phyloP scores from a whole-genome alignment of 2,888 invertebrate genomes.

The Agriopis aurantiaria region DNA sequence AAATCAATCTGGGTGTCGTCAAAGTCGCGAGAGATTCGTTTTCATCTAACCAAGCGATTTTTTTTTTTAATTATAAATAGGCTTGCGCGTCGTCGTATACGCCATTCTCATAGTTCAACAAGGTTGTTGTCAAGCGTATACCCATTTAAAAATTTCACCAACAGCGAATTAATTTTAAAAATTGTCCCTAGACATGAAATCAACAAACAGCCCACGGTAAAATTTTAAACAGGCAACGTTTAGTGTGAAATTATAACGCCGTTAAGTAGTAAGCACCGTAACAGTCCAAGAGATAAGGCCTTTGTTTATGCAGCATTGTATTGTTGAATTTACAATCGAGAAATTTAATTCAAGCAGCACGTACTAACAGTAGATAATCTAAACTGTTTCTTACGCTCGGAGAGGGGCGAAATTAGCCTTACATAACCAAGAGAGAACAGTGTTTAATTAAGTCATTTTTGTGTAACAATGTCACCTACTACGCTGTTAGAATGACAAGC shows the following conservation, averaged over 20 bases:
- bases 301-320: constrained; percentile 74
- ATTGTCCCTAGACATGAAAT: neutral
- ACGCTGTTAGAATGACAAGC: no score
- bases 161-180: neutral
- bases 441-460: neutral
- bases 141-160: no score
- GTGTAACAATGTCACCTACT: no score
- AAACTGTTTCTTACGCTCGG: constrained; percentile 7
- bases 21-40: no score
- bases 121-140: no score
- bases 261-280: constrained; percentile 50
- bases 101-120: no score
- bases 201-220: constrained; percentile 21
- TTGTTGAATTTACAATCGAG: constrained; percentile 70
- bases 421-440: neutral
- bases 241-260: constrained; percentile 42
- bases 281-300: constrained; percentile 69
- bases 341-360: constrained; percentile 69
- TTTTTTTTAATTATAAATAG: no score
- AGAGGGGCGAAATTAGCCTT: neutral
- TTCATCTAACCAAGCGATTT: neutral
- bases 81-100: no score
- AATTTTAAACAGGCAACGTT: constrained; percentile 35
- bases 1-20: no score
- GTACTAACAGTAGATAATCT: constrained; percentile 27